A percentile compares a stretch with the other conserved stretches of the same genome.
Evolutionary conservation across 2,888 invertebrate species (phyloP).

Genomic region (Dromius quadrimaculatus): DNA sequence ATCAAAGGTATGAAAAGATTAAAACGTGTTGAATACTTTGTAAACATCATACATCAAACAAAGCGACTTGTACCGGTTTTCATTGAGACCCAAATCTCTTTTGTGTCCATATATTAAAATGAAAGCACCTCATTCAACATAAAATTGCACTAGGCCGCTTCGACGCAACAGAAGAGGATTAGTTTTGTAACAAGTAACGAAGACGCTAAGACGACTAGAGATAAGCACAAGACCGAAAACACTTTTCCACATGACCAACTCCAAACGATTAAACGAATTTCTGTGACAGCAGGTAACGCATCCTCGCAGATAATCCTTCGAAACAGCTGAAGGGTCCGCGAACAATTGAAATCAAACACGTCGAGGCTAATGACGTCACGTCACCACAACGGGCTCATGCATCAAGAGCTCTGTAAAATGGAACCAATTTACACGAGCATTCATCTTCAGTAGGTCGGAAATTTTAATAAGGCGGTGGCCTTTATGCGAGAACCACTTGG

Average conservation of each 20-base stretch:
- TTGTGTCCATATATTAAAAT: background rate
- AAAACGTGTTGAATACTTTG: background rate
- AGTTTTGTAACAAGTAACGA: slow-evolving; percentile 6
- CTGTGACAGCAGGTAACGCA: slow-evolving; percentile 18
- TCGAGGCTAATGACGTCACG: slow-evolving; percentile 37
- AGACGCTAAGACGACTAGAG: slow-evolving; percentile 1
- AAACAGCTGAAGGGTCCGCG: slow-evolving; percentile 25
- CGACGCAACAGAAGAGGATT: slow-evolving; percentile 15
- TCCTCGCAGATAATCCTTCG: slow-evolving; percentile 15
- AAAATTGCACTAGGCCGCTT: background rate
- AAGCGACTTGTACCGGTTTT: background rate
- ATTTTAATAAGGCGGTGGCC: slow-evolving; percentile 67
- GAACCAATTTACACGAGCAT: slow-evolving; percentile 68
- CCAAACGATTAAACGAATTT: slow-evolving; percentile 26
- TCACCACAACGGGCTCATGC: slow-evolving; percentile 45
- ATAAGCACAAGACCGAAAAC: background rate
- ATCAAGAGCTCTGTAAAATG: slow-evolving; percentile 43
- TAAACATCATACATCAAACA: background rate
- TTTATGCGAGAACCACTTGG: slow-evolving; percentile 30
- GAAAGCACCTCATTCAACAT: background rate
- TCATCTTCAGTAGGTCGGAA: slow-evolving; percentile 68
- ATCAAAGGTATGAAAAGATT: background rate
- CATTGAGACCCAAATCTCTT: background rate
- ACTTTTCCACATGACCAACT: slow-evolving; percentile 24
- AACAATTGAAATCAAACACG: slow-evolving; percentile 45